These are phyloP conservation scores for Anabacerthia variegaticeps DNA, from an alignment of 2,797 vertebrate genomes.

Conservation along the genomic window DNA sequence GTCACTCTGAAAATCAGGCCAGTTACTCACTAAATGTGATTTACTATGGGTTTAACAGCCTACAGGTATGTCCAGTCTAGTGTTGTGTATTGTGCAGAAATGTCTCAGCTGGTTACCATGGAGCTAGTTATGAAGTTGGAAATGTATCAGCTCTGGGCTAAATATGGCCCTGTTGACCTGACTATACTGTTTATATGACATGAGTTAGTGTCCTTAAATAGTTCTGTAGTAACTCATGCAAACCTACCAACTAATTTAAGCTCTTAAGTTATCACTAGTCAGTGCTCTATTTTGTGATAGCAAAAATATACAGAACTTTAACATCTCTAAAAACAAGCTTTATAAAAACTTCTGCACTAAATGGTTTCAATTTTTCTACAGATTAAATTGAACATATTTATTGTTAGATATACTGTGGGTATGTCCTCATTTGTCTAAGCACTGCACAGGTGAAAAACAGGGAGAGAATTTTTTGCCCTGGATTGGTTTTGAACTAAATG, in stretches of 20 bases:
- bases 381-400: background rate
- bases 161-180: background rate
- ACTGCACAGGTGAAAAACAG: background rate
- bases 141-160: slow-evolving; percentile 4
- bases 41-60: background rate
- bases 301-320: background rate
- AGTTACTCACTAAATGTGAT: background rate
- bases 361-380: background rate
- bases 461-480: background rate
- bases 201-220: background rate
- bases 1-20: background rate
- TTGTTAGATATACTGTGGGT: background rate
- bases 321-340: background rate
- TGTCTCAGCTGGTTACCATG: background rate
- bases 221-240: background rate
- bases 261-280: background rate
- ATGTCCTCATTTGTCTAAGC: background rate
- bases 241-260: background rate
- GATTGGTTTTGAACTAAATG: background rate
- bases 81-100: background rate
- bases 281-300: background rate
- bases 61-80: background rate
- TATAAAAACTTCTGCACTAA: background rate
- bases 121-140: background rate
- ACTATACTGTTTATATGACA: background rate